Conservation (phyloP, 2,113 vertebrate genomes). For the Apus apus region DNA sequence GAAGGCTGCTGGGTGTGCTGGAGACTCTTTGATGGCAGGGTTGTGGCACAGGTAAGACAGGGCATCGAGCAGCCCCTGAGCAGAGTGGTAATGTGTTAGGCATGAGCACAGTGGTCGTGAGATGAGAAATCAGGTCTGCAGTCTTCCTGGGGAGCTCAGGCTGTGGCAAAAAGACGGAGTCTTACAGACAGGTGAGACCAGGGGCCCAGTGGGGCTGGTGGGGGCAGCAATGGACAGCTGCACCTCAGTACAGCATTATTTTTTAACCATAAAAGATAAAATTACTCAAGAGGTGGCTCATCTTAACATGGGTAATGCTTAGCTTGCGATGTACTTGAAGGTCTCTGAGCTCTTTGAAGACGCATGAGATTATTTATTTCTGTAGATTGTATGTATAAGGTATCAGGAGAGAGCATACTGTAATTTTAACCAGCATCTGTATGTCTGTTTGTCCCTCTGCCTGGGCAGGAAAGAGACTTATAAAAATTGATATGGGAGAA, state of each 20-base stretch:
- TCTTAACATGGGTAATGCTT: background rate
- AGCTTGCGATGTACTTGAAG: background rate
- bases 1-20: background rate
- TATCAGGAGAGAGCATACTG: background rate
- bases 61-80: background rate
- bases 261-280: background rate
- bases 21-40: background rate
- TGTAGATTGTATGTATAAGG: background rate
- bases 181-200: background rate
- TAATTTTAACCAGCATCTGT: background rate
- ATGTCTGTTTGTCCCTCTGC: background rate
- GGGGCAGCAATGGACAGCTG: background rate
- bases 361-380: background rate
- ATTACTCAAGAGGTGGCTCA: background rate
- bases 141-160: background rate
- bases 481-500: background rate
- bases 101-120: accelerated
- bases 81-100: background rate
- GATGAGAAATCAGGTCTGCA: background rate
- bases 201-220: background rate
- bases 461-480: background rate
- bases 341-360: background rate
- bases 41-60: background rate
- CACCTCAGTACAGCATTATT: background rate
- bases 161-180: background rate